Evolutionary conservation across 2,888 invertebrate species (phyloP), one percentile per base, ranked within the genome.

Genomic region (Melolontha melolontha): DNA sequence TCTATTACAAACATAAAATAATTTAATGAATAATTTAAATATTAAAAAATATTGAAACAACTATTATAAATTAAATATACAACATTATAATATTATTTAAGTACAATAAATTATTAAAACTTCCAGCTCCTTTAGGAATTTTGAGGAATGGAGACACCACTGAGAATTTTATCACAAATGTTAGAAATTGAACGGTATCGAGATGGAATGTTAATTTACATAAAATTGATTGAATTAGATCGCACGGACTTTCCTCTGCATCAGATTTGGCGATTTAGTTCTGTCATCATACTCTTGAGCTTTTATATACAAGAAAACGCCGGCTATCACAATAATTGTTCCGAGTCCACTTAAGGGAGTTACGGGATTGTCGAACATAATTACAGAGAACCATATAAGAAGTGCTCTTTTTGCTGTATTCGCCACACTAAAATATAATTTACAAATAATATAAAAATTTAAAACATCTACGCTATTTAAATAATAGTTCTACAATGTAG

Each of bases 321-420:
- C 93, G 16, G 88, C 82, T 74, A 92, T 90, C 67, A 93, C 92
- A 66, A 88, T 86, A 63, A 86, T 83, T 1, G 92, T 92, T 39
- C 93, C 93, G 55, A 92, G 81, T 17, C 90, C 92, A 78, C 91
- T 91, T 71, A 91, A 83, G 63, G 89, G 83, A 51, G 92, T 92
- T 72, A 93, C 89, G 52, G 90, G 87, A 81, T 93, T 93, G 70
- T 90, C 90, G 80, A 93, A 92, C 79, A 92, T 84, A 71, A 92
- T 79, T 68, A 92, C 88, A 39, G 92, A 92, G 69, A 91, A 81
- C 92, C 92, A 92, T 75, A 93, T 93, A 41, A 93, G 84, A 76
- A 92, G 89, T 50, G 93, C 93, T 76, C 93, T 83, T 82, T 93
- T 93, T 49, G 90, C 91, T 71, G 92, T 92, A 82, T 93, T 93